A percentile compares a stretch with the other conserved stretches of the same genome.
phyloP scores from a whole-genome alignment of 37 sponge, comb jelly and placozoan genomes.

The Eunapius fragilis region DNA sequence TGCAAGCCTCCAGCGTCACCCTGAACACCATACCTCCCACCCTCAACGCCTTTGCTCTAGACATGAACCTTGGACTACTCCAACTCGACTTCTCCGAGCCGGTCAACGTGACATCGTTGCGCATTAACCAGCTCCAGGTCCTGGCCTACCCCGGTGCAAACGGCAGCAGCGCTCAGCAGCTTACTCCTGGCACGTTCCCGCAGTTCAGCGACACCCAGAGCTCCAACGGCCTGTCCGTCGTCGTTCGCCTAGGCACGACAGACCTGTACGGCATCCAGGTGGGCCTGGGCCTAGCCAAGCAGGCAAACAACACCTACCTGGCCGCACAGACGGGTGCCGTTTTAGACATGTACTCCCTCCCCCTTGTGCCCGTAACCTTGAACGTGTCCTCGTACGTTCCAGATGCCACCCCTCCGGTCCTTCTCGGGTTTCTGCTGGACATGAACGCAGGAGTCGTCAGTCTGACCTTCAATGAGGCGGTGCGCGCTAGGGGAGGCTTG shows the following conservation, averaged over 20 bases:
- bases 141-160: constrained; percentile 51
- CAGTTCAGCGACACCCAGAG: constrained; percentile 50
- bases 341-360: constrained; percentile 68
- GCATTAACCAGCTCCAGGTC: constrained; percentile 43
- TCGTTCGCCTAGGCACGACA: constrained; percentile 36
- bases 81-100: constrained; percentile 76
- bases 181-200: constrained; percentile 59
- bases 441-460: constrained; percentile 64
- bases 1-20: constrained; percentile 50
- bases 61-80: constrained; percentile 70
- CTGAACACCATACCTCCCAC: constrained; percentile 60
- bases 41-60: constrained; percentile 50
- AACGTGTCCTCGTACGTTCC: constrained; percentile 11
- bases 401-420: constrained; percentile 66
- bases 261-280: constrained; percentile 72
- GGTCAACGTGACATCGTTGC: constrained; percentile 53
- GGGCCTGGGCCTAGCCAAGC: constrained; percentile 49
- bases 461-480: constrained; percentile 85
- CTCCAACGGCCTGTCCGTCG: constrained; percentile 53
- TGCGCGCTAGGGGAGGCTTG: constrained; percentile 42
- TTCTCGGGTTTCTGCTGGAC: constrained; percentile 63
- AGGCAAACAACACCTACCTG: constrained; percentile 39
- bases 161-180: constrained; percentile 15
- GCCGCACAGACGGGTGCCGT: constrained; percentile 33
- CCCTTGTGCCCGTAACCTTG: constrained; percentile 28